These are phyloP conservation scores for Euthynnus affinis DNA, from an alignment of 2,797 vertebrate species.

Conservation along the genomic window DNA sequence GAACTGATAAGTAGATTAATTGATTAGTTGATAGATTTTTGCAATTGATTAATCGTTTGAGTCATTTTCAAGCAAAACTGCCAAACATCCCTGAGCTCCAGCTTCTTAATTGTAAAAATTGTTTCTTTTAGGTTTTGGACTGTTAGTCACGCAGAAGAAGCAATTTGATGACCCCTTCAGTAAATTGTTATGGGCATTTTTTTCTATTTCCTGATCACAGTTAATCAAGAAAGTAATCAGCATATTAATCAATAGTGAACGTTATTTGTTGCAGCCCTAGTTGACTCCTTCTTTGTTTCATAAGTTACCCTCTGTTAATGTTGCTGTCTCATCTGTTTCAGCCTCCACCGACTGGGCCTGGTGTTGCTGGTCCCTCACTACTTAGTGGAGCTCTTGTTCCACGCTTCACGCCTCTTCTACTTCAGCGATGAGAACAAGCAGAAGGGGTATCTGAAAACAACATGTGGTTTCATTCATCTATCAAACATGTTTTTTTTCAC, in stretches of 20 bases:
- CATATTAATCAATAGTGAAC: no score
- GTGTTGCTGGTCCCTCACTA: slow-evolving; percentile 91
- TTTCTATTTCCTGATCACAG: not conserved
- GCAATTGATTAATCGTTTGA: no score
- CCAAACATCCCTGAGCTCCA: no score
- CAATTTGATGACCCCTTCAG: not conserved
- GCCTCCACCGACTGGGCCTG: slow-evolving; percentile 89
- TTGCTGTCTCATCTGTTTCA: slow-evolving; percentile 55
- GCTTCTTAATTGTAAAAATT: no score
- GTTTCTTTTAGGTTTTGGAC: no score
- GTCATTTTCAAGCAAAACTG: no score
- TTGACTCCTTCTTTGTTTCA: not conserved
- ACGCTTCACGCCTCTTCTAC: slow-evolving; percentile 91
- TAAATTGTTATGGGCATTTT: not conserved
- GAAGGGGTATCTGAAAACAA: slow-evolving; percentile 83
- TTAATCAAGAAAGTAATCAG: not conserved
- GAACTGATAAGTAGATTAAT: no score
- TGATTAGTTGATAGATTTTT: no score
- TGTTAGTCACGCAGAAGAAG: not conserved
- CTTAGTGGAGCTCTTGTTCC: slow-evolving; percentile 91
- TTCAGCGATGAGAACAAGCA: slow-evolving; percentile 92
- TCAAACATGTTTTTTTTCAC: not conserved
- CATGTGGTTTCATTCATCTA: not conserved
- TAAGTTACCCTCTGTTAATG: not conserved
- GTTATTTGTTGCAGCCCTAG: no score